Conservation (phyloP, 37 sponge, comb jelly and placozoan genomes). For the Haliclona indistincta region DNA sequence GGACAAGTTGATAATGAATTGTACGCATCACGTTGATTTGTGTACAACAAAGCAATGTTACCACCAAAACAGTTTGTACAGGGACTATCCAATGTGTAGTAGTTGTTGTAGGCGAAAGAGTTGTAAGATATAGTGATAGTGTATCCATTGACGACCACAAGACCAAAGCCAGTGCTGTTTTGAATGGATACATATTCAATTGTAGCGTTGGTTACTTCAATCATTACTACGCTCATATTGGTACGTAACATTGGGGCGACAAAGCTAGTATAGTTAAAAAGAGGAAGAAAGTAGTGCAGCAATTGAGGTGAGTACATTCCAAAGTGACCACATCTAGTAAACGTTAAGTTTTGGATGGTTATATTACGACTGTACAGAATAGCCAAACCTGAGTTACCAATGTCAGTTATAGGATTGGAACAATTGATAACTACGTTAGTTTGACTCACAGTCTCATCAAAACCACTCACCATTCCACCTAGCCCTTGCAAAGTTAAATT, state of each 20-base stretch:
- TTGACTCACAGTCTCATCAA: neutral
- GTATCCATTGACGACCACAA: conserved; percentile 4
- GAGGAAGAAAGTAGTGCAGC: too few species aligned
- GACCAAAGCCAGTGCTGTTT: conserved; percentile 21
- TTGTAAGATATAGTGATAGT: neutral
- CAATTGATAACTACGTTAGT: neutral
- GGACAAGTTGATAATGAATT: neutral
- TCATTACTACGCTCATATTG: neutral
- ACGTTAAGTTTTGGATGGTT: neutral
- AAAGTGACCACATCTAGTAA: conserved; percentile 1
- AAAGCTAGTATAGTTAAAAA: too few species aligned
- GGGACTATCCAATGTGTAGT: neutral
- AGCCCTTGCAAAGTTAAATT: neutral
- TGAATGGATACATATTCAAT: conserved; percentile 8
- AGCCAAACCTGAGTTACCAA: too few species aligned
- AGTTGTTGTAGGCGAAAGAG: neutral
- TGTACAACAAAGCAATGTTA: neutral
- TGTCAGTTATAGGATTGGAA: neutral
- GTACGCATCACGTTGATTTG: neutral
- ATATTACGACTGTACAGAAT: neutral
- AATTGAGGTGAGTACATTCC: too few species aligned
- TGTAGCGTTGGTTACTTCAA: neutral
- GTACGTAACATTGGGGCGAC: too few species aligned
- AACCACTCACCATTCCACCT: neutral
- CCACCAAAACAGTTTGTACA: neutral